Evolutionary conservation across 1,140 invertebrate species (phyloP).

Genomic region (Oreohelix idahoensis): DNA sequence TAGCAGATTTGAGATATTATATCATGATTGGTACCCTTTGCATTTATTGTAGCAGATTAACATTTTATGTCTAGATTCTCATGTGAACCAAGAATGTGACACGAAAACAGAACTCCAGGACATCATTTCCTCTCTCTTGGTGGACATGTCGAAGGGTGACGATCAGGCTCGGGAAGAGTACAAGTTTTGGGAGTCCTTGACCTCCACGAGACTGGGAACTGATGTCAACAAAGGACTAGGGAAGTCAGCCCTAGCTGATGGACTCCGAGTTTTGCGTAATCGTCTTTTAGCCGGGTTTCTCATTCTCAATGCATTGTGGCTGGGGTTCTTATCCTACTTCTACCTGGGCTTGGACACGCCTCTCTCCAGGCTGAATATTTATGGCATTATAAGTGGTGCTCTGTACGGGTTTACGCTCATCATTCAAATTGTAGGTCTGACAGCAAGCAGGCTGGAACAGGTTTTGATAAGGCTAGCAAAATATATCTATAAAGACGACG

Average conservation of each 20-base stretch:
- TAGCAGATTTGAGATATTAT: no score
- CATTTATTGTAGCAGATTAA: no score
- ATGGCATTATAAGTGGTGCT: constrained; percentile 57
- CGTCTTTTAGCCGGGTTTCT: constrained; percentile 43
- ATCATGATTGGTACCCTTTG: no score
- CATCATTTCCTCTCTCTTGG: constrained; percentile 27
- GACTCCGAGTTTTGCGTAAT: constrained; percentile 48
- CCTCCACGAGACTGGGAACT: constrained; percentile 42
- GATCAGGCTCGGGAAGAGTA: constrained; percentile 42
- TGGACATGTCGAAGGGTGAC: constrained; percentile 46
- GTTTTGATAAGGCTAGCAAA: constrained; percentile 44
- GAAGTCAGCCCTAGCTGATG: constrained; percentile 44
- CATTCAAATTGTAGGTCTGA: constrained; percentile 55
- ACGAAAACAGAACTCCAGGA: constrained; percentile 40
- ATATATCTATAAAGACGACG: constrained; percentile 43
- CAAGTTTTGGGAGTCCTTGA: constrained; percentile 49
- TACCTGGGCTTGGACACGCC: constrained; percentile 49
- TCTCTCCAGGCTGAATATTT: constrained; percentile 52
- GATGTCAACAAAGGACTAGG: constrained; percentile 50
- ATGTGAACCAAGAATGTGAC: neutral
- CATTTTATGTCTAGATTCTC: neutral
- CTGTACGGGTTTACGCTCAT: constrained; percentile 55
- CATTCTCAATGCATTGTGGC: constrained; percentile 52
- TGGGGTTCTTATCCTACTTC: constrained; percentile 51
- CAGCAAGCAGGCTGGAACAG: constrained; percentile 44